phyloP scores from a whole-genome alignment of 2,113 vertebrate species.

The Lutjanus erythropterus region DNA sequence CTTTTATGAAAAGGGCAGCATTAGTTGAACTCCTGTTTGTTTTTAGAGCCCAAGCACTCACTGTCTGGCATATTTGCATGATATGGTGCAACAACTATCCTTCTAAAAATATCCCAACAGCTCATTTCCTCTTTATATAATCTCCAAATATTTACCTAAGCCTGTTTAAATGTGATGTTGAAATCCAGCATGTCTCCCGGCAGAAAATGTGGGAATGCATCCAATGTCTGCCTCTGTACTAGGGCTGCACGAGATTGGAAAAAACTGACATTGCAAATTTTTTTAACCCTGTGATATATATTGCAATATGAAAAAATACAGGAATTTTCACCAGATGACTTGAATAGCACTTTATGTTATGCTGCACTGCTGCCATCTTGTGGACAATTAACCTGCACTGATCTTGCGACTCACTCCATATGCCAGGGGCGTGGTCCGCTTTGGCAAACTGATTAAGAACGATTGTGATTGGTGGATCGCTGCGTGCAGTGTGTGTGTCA shows the following conservation, averaged over 20 bases:
- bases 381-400: too few species aligned
- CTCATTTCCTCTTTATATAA: conserved; percentile 57
- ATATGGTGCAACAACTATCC: background rate
- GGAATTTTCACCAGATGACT: too few species aligned
- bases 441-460: too few species aligned
- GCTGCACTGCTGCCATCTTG: too few species aligned
- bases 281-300: too few species aligned
- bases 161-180: conserved; percentile 2
- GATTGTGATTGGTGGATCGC: too few species aligned
- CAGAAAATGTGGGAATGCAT: conserved; percentile 10
- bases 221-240: background rate
- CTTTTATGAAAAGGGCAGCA: conserved; percentile 8
- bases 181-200: conserved; percentile 20
- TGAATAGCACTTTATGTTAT: too few species aligned
- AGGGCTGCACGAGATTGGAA: background rate
- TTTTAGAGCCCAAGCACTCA: background rate
- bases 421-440: too few species aligned
- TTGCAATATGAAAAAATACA: too few species aligned
- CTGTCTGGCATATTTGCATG: conserved; percentile 24
- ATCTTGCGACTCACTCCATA: too few species aligned
- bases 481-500: too few species aligned
- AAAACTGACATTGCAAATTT: too few species aligned
- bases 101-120: conserved; percentile 45
- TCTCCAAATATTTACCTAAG: conserved; percentile 53
- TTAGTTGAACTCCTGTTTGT: conserved; percentile 23